Percentiles rank a stretch among this genome's conserved stretches.
These are phyloP conservation scores for Drosophila melanosoma DNA, from an alignment of 2,888 invertebrate genomes.

Conservation along the genomic window DNA sequence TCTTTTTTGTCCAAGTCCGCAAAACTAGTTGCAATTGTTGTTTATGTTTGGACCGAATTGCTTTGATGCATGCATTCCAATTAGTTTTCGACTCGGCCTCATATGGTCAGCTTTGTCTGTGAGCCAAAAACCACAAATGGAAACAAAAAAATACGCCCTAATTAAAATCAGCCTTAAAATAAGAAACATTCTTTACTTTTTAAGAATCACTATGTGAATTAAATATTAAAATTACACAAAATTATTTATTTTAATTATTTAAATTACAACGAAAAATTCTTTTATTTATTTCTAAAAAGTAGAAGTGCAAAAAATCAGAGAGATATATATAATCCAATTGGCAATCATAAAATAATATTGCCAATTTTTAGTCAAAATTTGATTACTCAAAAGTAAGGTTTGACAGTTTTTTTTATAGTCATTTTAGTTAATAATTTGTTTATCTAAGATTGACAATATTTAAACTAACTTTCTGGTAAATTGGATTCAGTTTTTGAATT, in stretches of 20 bases:
- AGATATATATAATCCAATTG: not conserved
- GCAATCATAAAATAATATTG: not conserved
- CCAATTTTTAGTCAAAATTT: not conserved
- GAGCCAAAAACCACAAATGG: not conserved
- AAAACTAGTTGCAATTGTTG: slow-evolving; percentile 21
- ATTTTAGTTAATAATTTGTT: slow-evolving; percentile 17
- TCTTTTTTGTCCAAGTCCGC: not conserved
- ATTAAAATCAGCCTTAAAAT: not conserved
- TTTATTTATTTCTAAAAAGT: not conserved
- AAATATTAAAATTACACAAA: not conserved
- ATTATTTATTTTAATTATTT: not conserved
- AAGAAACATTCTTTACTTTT: not conserved
- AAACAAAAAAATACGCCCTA: not conserved
- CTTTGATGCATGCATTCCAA: slow-evolving; percentile 53
- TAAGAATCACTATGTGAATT: not conserved
- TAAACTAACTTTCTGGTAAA: not conserved
- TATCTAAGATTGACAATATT: not conserved
- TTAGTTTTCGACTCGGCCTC: slow-evolving; percentile 23
- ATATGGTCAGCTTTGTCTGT: slow-evolving; percentile 1
- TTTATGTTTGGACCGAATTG: slow-evolving; percentile 34
- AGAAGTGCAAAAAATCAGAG: not conserved
- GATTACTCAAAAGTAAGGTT: not conserved
- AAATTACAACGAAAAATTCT: not conserved
- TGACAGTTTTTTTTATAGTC: not conserved
- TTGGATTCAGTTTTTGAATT: not conserved